A percentile compares a stretch with the other conserved stretches of the same genome.
Evolutionary conservation across 2,113 vertebrate species (phyloP).

Genomic region (Microtus ochrogaster): DNA sequence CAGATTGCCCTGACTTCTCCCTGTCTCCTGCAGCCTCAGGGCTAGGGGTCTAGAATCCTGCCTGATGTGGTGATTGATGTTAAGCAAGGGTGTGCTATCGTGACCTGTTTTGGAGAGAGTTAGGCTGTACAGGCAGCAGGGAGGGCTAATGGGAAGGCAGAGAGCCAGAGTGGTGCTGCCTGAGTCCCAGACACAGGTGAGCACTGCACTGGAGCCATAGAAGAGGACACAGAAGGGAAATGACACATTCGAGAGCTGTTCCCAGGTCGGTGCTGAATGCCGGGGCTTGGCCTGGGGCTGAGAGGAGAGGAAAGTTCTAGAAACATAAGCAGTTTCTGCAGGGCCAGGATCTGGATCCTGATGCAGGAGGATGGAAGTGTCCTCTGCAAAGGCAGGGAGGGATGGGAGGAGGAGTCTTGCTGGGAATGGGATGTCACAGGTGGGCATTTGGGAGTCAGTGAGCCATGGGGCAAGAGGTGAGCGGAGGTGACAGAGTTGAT

Average conservation of each 20-base stretch:
- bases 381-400: neutral
- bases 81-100: neutral
- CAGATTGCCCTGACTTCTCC: neutral
- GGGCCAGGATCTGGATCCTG: neutral
- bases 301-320: neutral
- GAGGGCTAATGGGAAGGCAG: neutral
- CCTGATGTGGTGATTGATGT: neutral
- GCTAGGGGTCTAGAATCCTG: neutral
- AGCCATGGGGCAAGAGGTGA: neutral
- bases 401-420: neutral
- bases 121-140: neutral
- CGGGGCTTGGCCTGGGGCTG: too few species aligned
- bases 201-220: accelerated
- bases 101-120: neutral
- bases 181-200: neutral
- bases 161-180: neutral
- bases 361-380: neutral
- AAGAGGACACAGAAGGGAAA: neutral
- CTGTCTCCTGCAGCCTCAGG: neutral
- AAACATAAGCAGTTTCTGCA: neutral
- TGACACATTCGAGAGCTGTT: neutral
- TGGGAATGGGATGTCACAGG: neutral
- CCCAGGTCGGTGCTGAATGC: neutral
- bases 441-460: neutral
- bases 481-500: neutral